Evolutionary conservation across 2,797 vertebrate species (phyloP).

Genomic region (Cryptoprocta ferox): DNA sequence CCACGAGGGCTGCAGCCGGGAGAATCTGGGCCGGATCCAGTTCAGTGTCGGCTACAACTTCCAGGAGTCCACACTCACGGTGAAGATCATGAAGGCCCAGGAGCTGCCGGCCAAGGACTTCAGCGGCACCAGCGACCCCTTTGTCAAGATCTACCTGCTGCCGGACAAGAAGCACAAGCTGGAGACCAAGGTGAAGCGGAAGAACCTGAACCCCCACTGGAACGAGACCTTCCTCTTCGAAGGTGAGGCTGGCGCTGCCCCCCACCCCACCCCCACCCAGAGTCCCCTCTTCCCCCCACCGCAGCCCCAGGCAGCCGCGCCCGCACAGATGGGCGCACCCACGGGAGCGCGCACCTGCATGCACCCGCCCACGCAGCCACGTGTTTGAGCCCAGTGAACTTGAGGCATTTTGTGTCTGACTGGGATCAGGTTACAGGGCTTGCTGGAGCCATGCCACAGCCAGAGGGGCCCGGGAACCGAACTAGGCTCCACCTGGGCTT

Average conservation of each 20-base stretch:
- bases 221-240: conserved; percentile 99
- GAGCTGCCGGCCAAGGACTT: conserved; percentile 99
- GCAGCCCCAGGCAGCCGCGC: background rate
- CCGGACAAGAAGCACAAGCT: conserved; percentile 99
- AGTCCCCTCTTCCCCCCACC: fast-evolving
- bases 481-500: background rate
- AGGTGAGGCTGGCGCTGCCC: conserved; percentile 86
- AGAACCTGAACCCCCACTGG: conserved; percentile 99
- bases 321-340: fast-evolving
- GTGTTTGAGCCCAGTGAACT: fast-evolving
- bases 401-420: background rate
- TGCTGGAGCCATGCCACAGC: background rate
- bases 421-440: background rate
- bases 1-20: conserved; percentile 93
- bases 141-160: conserved; percentile 98
- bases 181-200: conserved; percentile 99
- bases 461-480: background rate
- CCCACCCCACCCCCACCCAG: background rate
- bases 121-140: conserved; percentile 98
- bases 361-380: background rate
- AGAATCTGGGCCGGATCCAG: conserved; percentile 96
- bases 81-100: conserved; percentile 98
- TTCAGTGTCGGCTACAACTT: conserved; percentile 99
- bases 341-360: background rate
- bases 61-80: conserved; percentile 98